phyloP scores from a whole-genome alignment of 2,113 vertebrate species.

The Corythoichthys haematopterus region DNA sequence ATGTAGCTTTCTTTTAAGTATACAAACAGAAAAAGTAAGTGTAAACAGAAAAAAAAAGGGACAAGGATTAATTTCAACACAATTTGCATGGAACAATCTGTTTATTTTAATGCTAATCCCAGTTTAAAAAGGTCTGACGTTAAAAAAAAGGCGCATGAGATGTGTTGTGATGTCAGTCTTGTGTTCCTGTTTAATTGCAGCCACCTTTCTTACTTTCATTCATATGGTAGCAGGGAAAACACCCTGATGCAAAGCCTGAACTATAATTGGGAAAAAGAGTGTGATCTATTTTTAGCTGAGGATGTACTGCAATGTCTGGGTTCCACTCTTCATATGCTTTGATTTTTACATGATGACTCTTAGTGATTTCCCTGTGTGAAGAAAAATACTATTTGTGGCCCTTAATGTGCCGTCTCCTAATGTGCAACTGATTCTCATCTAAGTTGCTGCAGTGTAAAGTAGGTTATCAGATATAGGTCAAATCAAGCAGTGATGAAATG shows the following conservation, averaged over 20 bases:
- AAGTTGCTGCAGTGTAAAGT: constrained; percentile 44
- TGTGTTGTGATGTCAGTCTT: constrained; percentile 26
- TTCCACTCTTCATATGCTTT: constrained; percentile 43
- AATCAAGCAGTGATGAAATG: constrained; percentile 31
- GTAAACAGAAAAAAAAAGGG: neutral
- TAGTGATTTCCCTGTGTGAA: constrained; percentile 20
- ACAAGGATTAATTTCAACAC: neutral
- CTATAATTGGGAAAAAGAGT: constrained; percentile 55
- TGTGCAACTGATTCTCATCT: constrained; percentile 17
- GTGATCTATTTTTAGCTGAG: constrained; percentile 66
- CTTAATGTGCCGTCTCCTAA: constrained; percentile 22
- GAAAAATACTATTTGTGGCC: constrained; percentile 9
- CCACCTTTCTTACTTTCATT: neutral
- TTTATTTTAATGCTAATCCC: constrained; percentile 13
- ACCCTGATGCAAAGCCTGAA: constrained; percentile 52
- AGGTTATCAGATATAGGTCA: constrained; percentile 71
- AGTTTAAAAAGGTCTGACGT: constrained; percentile 26
- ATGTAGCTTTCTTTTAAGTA: constrained; percentile 26
- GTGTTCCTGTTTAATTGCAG: constrained; percentile 12
- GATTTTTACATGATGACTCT: constrained; percentile 29
- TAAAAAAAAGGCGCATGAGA: constrained; percentile 20
- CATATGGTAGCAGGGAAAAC: constrained; percentile 48
- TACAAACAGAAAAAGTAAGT: constrained; percentile 20
- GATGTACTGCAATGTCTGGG: constrained; percentile 60
- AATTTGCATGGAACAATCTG: neutral